These are phyloP conservation scores for Sebastes hubbsi DNA, from an alignment of 2,797 vertebrate species.

Conservation along the genomic window DNA sequence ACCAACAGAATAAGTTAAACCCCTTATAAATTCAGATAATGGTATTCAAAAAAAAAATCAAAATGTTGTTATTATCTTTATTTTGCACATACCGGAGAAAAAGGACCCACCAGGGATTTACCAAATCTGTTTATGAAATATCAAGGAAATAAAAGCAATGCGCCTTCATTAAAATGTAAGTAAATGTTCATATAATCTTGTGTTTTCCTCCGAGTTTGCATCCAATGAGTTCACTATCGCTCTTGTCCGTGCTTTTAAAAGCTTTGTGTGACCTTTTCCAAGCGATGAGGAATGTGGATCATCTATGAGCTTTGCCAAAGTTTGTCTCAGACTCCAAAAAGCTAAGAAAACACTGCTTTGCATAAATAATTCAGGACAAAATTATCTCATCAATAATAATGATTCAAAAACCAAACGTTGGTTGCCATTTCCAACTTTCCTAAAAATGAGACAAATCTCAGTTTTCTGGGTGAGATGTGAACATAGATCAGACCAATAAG, in stretches of 20 bases:
- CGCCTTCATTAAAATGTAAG: slow-evolving; percentile 10
- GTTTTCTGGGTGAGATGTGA: slow-evolving; percentile 16
- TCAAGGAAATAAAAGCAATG: slow-evolving; percentile 7
- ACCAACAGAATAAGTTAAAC: neutral
- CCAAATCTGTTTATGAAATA: neutral
- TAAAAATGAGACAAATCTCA: neutral
- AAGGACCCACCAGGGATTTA: neutral
- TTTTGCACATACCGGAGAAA: neutral
- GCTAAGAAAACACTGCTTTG: neutral
- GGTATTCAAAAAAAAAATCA: neutral
- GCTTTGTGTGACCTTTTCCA: slow-evolving; percentile 30
- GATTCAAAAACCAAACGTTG: neutral
- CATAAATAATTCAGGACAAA: neutral
- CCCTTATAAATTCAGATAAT: neutral
- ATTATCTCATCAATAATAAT: neutral
- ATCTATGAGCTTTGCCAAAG: slow-evolving; percentile 9
- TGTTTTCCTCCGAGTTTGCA: neutral
- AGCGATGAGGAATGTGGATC: slow-evolving; percentile 18
- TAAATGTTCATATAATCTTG: neutral
- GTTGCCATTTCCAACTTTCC: slow-evolving; percentile 1
- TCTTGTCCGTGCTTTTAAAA: slow-evolving; percentile 16
- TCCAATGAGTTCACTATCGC: neutral
- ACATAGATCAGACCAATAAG: slow-evolving; percentile 2
- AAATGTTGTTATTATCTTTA: neutral
- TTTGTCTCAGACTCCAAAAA: neutral